Conservation (phyloP, 2,797 vertebrate species). For the Enteromius treurensis region DNA sequence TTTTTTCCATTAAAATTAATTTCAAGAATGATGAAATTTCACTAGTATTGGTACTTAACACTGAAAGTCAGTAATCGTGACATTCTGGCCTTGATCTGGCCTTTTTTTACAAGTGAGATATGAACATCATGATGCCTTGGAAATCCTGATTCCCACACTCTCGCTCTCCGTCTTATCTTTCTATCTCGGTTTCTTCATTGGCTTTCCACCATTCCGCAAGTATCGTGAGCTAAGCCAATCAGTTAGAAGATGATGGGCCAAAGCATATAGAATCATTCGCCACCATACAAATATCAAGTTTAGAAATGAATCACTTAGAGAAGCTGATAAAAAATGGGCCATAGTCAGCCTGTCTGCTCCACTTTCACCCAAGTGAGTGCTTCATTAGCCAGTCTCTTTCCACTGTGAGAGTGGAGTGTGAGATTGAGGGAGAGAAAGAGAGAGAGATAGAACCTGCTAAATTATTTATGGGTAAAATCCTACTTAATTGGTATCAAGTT, state of each 20-base stretch:
- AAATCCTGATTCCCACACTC: slow-evolving; percentile 44
- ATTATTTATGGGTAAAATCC: slow-evolving; percentile 82
- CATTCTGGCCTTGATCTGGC: not conserved
- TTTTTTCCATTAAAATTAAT: not conserved
- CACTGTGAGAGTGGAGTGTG: slow-evolving; percentile 48
- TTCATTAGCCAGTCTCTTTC: slow-evolving; percentile 87
- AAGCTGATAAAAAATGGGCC: slow-evolving; percentile 74
- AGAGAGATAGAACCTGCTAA: slow-evolving; percentile 64
- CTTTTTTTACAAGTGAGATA: not conserved
- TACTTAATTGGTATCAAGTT: slow-evolving; percentile 85
- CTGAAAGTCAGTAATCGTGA: not conserved
- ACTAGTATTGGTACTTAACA: not conserved
- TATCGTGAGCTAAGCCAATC: slow-evolving; percentile 36
- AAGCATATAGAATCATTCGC: slow-evolving; percentile 74
- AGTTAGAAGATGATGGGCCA: slow-evolving; percentile 39
- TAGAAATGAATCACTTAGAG: slow-evolving; percentile 66
- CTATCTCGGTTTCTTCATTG: slow-evolving; percentile 15
- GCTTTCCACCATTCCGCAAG: not conserved
- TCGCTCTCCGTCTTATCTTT: slow-evolving; percentile 38
- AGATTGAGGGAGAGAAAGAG: slow-evolving; percentile 28
- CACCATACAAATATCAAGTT: slow-evolving; percentile 62
- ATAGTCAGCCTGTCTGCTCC: slow-evolving; percentile 78
- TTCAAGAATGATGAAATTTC: not conserved
- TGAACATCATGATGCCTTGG: not conserved
- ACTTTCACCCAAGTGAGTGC: slow-evolving; percentile 77